A percentile compares a stretch with the other conserved stretches of the same genome.
These are phyloP conservation scores for Eidolon dupreanum DNA, from an alignment of 2,797 vertebrate genomes.

Conservation along the genomic window DNA sequence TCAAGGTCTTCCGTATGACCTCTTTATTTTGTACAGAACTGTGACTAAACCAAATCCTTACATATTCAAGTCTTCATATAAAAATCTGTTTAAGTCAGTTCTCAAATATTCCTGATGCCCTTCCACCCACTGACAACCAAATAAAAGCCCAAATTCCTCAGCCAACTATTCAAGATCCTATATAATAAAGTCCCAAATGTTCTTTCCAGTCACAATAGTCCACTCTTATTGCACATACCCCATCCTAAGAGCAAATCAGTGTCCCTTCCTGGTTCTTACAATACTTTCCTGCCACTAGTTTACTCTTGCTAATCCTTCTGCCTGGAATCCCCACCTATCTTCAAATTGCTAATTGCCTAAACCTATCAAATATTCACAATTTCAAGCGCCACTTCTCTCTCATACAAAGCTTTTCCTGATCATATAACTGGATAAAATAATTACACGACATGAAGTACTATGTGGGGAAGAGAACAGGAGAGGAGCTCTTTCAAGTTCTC, in stretches of 20 bases:
- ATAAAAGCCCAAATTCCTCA: not conserved
- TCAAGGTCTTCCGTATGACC: not conserved
- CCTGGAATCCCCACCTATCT: not conserved
- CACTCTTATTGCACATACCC: not conserved
- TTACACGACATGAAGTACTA: not conserved
- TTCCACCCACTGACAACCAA: not conserved
- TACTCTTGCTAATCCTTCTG: not conserved
- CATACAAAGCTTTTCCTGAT: constrained; percentile 8
- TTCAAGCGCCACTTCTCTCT: constrained; percentile 9
- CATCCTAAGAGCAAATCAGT: not conserved
- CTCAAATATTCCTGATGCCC: not conserved
- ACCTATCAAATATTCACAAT: not conserved
- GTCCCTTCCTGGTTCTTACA: not conserved
- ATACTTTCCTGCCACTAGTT: not conserved
- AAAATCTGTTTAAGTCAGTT: not conserved
- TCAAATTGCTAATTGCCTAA: not conserved
- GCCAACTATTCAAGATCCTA: not conserved
- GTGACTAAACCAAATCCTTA: constrained; percentile 16
- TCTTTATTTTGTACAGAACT: not conserved
- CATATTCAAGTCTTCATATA: not conserved
- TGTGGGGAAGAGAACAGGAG: not conserved
- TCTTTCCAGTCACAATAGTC: not conserved
- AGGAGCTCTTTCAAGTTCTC: not conserved
- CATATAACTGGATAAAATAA: not conserved
- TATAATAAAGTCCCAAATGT: not conserved